These are phyloP conservation scores for Pogona vitticeps DNA, from an alignment of 2,113 vertebrate genomes.

Conservation along the genomic window DNA sequence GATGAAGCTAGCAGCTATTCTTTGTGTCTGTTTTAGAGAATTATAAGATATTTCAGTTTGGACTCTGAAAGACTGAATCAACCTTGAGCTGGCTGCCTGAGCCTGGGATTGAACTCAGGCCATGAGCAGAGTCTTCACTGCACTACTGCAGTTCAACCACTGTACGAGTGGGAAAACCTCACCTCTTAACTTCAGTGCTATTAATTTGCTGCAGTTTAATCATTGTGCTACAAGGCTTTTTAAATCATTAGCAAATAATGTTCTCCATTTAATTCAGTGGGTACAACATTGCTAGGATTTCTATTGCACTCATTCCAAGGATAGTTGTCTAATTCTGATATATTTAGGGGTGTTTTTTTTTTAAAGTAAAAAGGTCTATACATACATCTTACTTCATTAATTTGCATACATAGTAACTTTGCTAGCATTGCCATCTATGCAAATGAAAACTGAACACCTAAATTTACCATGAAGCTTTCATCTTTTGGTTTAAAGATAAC, in stretches of 20 bases:
- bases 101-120: too few species aligned
- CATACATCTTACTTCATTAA: neutral
- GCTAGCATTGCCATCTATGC: neutral
- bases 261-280: neutral
- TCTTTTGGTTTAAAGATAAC: neutral
- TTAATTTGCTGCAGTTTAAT: too few species aligned
- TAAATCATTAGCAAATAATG: neutral
- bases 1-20: too few species aligned
- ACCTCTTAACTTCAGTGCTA: too few species aligned
- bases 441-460: neutral
- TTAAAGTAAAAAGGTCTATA: neutral
- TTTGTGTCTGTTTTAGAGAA: too few species aligned
- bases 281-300: neutral
- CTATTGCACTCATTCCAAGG: neutral
- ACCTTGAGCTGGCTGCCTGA: too few species aligned
- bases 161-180: too few species aligned
- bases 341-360: rapidly evolving
- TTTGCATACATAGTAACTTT: neutral
- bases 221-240: too few species aligned
- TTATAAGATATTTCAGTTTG: too few species aligned
- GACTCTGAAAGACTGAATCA: too few species aligned
- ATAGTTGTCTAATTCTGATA: neutral
- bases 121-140: too few species aligned
- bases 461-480: neutral
- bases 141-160: too few species aligned